A percentile compares a stretch with the other conserved stretches of the same genome.
phyloP scores from a whole-genome alignment of 2,888 invertebrate species.

The Eristalis pertinax region DNA sequence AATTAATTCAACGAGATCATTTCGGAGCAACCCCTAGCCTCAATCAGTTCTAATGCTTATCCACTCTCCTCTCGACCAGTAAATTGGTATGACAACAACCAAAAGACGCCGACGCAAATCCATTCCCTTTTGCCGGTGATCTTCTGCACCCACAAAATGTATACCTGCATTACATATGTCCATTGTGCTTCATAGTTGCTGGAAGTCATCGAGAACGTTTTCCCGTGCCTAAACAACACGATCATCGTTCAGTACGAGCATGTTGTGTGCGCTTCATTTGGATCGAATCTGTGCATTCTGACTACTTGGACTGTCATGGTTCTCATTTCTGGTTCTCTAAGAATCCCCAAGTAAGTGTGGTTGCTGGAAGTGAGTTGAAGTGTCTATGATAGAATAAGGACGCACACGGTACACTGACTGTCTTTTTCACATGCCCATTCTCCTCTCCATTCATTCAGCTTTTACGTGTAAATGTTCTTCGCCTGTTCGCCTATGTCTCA shows the following conservation, averaged over 20 bases:
- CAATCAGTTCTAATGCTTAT: conserved; percentile 10
- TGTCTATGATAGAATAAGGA: conserved; percentile 69
- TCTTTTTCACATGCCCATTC: conserved; percentile 3
- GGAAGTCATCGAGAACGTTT: conserved; percentile 9
- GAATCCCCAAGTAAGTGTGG: conserved; percentile 6
- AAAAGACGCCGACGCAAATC: conserved; percentile 36
- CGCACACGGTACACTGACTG: conserved; percentile 20
- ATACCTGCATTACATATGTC: conserved; percentile 7
- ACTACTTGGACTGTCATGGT: conserved; percentile 34
- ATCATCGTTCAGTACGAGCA: conserved; percentile 47
- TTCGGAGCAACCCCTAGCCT: conserved; percentile 17
- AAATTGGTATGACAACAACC: conserved; percentile 34
- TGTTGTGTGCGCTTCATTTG: conserved; percentile 33
- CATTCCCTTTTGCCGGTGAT: conserved; percentile 27
- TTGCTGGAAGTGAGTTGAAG: conserved; percentile 29
- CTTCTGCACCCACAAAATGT: conserved; percentile 38
- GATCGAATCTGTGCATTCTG: conserved; percentile 37
- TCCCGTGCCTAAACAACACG: conserved; percentile 19
- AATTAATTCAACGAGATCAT: conserved; percentile 54
- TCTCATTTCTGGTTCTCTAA: conserved; percentile 8
- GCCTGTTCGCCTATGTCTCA: conserved; percentile 21
- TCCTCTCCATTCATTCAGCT: conserved; percentile 45
- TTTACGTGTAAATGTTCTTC: conserved; percentile 3
- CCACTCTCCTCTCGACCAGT: conserved; percentile 17
- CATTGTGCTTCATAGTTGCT: background rate